Percentiles rank a stretch among this genome's conserved stretches.
phyloP scores from a whole-genome alignment of 2,113 vertebrate species.

The Microcebus jonahi region DNA sequence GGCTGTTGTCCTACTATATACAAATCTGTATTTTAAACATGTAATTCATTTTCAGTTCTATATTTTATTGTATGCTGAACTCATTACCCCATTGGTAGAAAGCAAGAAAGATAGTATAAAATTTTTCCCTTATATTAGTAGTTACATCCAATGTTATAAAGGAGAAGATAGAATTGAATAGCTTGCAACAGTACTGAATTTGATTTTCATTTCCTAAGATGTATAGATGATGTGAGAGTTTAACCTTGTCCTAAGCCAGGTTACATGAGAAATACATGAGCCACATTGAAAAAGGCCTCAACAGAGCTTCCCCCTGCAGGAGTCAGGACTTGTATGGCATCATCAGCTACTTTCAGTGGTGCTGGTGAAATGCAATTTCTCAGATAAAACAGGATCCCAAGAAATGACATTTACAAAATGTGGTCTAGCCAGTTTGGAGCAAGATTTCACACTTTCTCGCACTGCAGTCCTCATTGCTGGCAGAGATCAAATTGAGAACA shows the following conservation, averaged over 20 bases:
- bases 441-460: slow-evolving; percentile 51
- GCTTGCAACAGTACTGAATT: background rate
- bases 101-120: background rate
- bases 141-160: background rate
- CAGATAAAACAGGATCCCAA: slow-evolving; percentile 32
- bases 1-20: background rate
- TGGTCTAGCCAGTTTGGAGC: slow-evolving; percentile 56
- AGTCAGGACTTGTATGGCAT: background rate
- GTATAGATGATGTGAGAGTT: background rate
- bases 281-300: background rate
- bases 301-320: background rate
- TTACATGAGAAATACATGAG: background rate
- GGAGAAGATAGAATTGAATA: background rate
- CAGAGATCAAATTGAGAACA: background rate
- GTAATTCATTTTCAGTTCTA: slow-evolving; percentile 22
- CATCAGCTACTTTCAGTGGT: background rate
- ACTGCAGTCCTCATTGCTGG: background rate
- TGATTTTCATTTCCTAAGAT: background rate
- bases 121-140: background rate
- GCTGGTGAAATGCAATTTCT: slow-evolving; percentile 22
- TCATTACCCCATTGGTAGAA: background rate
- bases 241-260: background rate
- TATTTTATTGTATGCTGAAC: background rate
- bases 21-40: slow-evolving; percentile 19
- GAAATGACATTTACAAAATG: slow-evolving; percentile 62